These are phyloP conservation scores for Halcyon chelicuti DNA, from an alignment of 2,797 vertebrate genomes.

Conservation along the genomic window DNA sequence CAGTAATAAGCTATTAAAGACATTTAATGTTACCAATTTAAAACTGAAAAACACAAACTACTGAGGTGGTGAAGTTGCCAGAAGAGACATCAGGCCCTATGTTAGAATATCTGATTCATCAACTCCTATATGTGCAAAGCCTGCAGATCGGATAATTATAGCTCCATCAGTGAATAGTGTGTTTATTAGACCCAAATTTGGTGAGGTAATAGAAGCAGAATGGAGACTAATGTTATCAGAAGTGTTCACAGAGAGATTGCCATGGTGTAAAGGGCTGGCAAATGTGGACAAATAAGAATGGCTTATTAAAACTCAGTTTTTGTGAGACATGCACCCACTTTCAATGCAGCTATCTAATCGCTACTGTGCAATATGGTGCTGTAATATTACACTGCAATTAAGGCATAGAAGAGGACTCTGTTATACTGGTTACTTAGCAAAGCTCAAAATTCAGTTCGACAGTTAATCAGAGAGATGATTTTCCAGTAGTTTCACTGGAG, in stretches of 20 bases:
- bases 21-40: slow-evolving; percentile 67
- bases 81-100: slow-evolving; percentile 50
- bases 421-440: not conserved
- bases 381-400: not conserved
- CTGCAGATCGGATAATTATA: slow-evolving; percentile 66
- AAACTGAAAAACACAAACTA: slow-evolving; percentile 69
- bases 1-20: slow-evolving; percentile 71
- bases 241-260: not conserved
- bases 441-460: not conserved
- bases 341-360: not conserved
- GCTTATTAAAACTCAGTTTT: not conserved
- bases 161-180: slow-evolving; percentile 43
- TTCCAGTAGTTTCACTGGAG: not conserved
- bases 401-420: not conserved
- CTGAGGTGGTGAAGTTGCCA: slow-evolving; percentile 58
- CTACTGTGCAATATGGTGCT: not conserved
- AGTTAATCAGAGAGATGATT: not conserved
- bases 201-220: slow-evolving; percentile 7
- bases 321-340: not conserved
- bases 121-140: slow-evolving; percentile 53
- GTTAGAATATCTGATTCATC: slow-evolving; percentile 62
- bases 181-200: slow-evolving; percentile 60
- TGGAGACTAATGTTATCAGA: slow-evolving; percentile 26
- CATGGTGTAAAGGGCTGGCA: not conserved
- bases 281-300: slow-evolving; percentile 18